These are phyloP conservation scores for Sinotaia quadrata DNA, from an alignment of 2,888 invertebrate species.

Conservation along the genomic window DNA sequence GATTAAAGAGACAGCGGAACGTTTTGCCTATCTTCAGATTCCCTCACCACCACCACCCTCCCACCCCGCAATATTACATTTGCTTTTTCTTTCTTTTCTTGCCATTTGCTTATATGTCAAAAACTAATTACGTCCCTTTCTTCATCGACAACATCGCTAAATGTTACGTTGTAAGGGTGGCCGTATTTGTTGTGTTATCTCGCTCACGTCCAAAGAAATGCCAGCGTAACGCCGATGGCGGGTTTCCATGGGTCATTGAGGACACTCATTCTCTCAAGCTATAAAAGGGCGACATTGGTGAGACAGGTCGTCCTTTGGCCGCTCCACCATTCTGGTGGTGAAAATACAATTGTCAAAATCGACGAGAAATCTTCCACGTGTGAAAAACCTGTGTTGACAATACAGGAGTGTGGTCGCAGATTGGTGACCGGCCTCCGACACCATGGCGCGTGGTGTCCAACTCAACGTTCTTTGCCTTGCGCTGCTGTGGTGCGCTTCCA, in stretches of 20 bases:
- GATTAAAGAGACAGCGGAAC: too few relatives aligned
- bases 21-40: too few relatives aligned
- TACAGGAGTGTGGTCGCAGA: background rate
- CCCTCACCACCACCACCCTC: too few relatives aligned
- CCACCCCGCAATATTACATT: too few relatives aligned
- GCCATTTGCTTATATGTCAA: too few relatives aligned
- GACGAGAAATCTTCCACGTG: background rate
- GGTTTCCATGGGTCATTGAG: too few relatives aligned
- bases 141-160: background rate
- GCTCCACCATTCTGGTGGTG: background rate
- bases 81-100: too few relatives aligned
- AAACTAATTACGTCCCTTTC: conserved; percentile 2
- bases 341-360: background rate
- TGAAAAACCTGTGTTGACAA: background rate
- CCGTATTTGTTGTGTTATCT: background rate
- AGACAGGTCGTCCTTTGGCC: background rate
- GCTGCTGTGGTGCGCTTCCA: conserved; percentile 35
- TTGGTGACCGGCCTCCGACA: conserved; percentile 2
- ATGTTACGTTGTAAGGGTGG: background rate
- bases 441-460: conserved; percentile 37
- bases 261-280: too few relatives aligned
- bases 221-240: conserved; percentile 2
- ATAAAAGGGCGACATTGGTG: too few relatives aligned
- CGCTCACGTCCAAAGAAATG: background rate
- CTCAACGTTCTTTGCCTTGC: conserved; percentile 33